Conservation (phyloP, 2,113 vertebrate species). For the Odocoileus virginianus region DNA sequence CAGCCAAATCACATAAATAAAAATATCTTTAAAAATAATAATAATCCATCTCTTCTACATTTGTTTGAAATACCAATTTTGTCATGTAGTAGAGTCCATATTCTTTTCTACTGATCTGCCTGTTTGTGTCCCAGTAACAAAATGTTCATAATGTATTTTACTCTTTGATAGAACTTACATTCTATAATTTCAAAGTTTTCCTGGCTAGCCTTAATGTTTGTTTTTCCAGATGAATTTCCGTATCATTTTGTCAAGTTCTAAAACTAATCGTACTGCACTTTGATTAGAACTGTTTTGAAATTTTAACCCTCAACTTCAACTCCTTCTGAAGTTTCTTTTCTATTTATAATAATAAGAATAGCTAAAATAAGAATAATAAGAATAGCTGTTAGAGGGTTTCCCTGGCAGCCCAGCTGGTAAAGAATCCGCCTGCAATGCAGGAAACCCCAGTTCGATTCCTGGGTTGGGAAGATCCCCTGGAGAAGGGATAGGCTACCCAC, state of each 20-base stretch:
- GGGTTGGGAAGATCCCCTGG: neutral
- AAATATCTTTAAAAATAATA: neutral
- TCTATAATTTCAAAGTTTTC: neutral
- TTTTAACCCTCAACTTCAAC: neutral
- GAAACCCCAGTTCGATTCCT: neutral
- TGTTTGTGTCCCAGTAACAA: neutral
- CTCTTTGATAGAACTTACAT: neutral
- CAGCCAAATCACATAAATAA: neutral
- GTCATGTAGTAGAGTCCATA: neutral
- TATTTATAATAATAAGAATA: neutral
- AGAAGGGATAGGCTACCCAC: neutral
- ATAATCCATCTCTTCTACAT: neutral
- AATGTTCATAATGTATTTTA: neutral
- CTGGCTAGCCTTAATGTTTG: neutral
- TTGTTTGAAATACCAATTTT: neutral
- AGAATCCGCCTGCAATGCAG: neutral
- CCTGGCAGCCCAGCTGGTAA: neutral
- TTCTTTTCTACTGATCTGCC: neutral
- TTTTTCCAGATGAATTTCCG: neutral
- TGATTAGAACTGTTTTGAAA: neutral
- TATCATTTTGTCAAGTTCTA: neutral
- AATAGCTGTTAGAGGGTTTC: neutral
- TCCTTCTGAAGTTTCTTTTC: neutral
- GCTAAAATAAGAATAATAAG: neutral
- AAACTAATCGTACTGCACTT: neutral